Percentiles rank a stretch among this genome's conserved stretches.
Conservation (phyloP, 2,888 invertebrate species). For the Baccha elongata region DNA sequence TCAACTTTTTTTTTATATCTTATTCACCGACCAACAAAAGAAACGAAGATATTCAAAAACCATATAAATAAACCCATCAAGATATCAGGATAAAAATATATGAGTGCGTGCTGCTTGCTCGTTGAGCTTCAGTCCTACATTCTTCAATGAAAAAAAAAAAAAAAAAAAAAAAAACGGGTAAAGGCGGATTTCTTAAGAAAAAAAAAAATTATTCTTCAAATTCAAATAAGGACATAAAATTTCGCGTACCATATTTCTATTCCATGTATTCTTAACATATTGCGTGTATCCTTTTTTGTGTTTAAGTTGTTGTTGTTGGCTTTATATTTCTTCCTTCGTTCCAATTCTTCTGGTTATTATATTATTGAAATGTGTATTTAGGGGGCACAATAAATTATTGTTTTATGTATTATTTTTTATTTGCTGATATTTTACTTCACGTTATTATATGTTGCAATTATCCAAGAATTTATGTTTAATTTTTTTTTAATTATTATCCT, state of each 20-base stretch:
- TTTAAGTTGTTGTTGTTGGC: conserved; percentile 46
- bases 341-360: conserved; percentile 40
- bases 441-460: conserved; percentile 23
- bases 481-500: conserved; percentile 36
- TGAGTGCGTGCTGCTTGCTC: conserved; percentile 43
- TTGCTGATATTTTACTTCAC: conserved; percentile 21
- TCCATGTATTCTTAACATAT: conserved; percentile 59
- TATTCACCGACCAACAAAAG: conserved; percentile 44
- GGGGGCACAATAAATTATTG: conserved; percentile 23
- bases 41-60: conserved; percentile 54
- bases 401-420: conserved; percentile 35
- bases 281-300: conserved; percentile 69
- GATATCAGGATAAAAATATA: conserved; percentile 69
- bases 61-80: conserved; percentile 72
- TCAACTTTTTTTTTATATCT: conserved; percentile 35
- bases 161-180: neutral
- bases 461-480: conserved; percentile 31
- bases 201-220: conserved; percentile 51
- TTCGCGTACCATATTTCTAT: conserved; percentile 70
- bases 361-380: conserved; percentile 12
- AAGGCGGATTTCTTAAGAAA: conserved; percentile 25
- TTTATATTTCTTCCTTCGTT: neutral
- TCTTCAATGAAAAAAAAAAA: no score
- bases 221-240: conserved; percentile 67
- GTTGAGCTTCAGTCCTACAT: neutral